Conservation (phyloP, 1,140 invertebrate genomes). For the Littorina saxatilis region DNA sequence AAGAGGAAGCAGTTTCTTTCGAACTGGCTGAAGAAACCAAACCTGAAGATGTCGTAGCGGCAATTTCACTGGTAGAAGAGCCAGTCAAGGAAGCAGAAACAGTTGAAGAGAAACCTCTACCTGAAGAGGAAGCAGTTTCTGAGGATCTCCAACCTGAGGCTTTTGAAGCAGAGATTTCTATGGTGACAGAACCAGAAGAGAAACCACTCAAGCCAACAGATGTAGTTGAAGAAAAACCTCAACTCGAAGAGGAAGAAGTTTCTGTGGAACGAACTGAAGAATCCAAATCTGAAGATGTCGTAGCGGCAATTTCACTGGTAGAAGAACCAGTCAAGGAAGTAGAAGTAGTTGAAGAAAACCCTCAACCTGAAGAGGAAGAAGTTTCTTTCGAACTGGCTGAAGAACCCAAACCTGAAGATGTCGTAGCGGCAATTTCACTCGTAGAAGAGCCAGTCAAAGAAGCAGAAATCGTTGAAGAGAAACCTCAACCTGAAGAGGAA, state of each 20-base stretch:
- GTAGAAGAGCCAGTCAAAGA: conserved; percentile 29
- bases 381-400: background rate
- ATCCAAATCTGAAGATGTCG: conserved; percentile 26
- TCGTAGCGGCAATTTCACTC: conserved; percentile 9
- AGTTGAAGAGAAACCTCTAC: background rate
- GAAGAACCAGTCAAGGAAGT: conserved; percentile 18
- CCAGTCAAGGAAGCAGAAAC: background rate
- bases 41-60: conserved; percentile 17
- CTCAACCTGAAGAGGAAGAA: conserved; percentile 11
- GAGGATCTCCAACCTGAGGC: conserved; percentile 45
- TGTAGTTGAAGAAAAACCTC: conserved; percentile 32
- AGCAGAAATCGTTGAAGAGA: conserved; percentile 20
- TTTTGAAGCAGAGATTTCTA: background rate
- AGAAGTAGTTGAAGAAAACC: background rate
- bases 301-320: conserved; percentile 18
- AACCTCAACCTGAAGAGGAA: conserved; percentile 32
- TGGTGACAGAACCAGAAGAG: too few relatives aligned
- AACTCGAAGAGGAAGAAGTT: conserved; percentile 34
- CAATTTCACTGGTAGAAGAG: conserved; percentile 19
- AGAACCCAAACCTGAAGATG: conserved; percentile 25
- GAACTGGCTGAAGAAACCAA: conserved; percentile 43
- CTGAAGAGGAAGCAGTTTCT: conserved; percentile 40
- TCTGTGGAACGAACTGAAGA: conserved; percentile 40
- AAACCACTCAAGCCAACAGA: too few relatives aligned
- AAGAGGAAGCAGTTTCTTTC: conserved; percentile 45